These are phyloP conservation scores for Eudorcas thomsonii DNA, from an alignment of 2,113 vertebrate species.

Conservation along the genomic window DNA sequence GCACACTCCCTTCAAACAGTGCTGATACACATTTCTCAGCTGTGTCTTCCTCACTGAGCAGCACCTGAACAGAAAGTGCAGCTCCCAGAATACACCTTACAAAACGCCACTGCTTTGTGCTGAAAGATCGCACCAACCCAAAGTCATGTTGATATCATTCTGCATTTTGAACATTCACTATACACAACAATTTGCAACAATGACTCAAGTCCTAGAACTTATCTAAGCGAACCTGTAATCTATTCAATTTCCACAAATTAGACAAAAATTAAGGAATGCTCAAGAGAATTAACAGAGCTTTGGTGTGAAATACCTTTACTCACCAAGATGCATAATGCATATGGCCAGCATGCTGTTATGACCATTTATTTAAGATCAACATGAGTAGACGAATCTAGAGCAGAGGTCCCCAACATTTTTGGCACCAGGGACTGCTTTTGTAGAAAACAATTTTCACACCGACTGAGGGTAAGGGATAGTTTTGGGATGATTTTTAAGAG, in stretches of 20 bases:
- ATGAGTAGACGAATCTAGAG: not conserved
- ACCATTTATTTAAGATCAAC: not conserved
- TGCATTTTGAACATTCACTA: not conserved
- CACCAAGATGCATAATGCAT: not conserved
- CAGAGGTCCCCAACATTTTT: not conserved
- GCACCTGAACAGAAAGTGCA: not conserved
- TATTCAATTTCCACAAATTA: not conserved
- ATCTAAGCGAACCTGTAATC: not conserved
- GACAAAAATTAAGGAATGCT: not conserved
- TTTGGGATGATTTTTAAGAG: not conserved
- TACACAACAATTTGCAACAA: not conserved
- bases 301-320: not conserved
- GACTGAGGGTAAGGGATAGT: not conserved
- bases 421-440: not conserved
- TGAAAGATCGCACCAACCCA: not conserved
- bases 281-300: not conserved
- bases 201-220: not conserved
- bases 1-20: not conserved
- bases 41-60: not conserved
- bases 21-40: not conserved
- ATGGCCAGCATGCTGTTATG: not conserved
- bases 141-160: not conserved
- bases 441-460: not conserved
- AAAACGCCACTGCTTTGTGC: not conserved
- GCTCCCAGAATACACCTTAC: not conserved